Base-by-base conservation (phyloP, 35 echinoderm and acorn worm genomes). In the Acanthaster planci region DNA sequence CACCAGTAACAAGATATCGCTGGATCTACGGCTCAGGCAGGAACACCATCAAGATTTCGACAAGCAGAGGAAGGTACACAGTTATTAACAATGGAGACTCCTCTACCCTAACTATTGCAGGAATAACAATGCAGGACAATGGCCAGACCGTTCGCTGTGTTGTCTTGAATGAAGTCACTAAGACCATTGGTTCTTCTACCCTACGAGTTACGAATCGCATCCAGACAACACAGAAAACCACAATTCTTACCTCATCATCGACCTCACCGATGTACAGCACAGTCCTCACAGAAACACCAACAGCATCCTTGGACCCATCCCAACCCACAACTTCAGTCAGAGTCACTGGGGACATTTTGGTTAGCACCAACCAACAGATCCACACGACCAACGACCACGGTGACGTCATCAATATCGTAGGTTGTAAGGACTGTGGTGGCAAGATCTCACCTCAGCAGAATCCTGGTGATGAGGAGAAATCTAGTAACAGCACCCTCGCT, bases 101-200 rank as follows among this genome's bases (percentile, higher is more conserved):
- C 3, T 83, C 80, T 30, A 64, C 80, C 38, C 38, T 83, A 15
- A 60, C 56, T 19, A 83, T 83, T 34, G 56, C 26, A 22, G 58
- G 56, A n/a, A 19, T 83, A 57, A 21, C 29, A 14, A 56, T 18
- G 26, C 9, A 53, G 18, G 81, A 83, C 56, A 83, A 83, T 57
- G 53, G 29, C 36, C 37, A 35, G n/a, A 57, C 5, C 3, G 81
- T 83, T 1, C 27, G 81, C 10, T 83, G 81, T 21, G 81, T 83
- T 38, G 52, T 56, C 30, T 4, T 59, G 36, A 83, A 83, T 56
- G 81, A 7, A 83, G 14, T 83, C 5, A 83, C 15, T 0, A 53
- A 83, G 54, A 64, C 29, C 19, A 31, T 72, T 30, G 81, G 56
- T 15, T 58, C 56, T 9, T n/a, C 81, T 5, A 18, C 21, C 35